Conservation (phyloP, 2,797 vertebrate genomes). For the Melanotaenia maccullochi region DNA sequence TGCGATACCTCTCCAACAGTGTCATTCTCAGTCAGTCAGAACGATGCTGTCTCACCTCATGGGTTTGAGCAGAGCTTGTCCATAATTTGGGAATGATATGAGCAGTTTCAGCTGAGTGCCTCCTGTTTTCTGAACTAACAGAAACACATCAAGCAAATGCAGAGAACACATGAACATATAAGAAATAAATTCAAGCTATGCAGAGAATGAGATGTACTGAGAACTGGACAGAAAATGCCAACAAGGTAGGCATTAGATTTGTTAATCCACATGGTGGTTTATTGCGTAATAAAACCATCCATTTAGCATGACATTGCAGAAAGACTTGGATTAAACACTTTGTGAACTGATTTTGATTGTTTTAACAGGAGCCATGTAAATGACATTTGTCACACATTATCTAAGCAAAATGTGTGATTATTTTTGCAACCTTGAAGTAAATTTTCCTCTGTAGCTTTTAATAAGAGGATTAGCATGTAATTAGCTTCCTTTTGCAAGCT, state of each 20-base stretch:
- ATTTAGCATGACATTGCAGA: slow-evolving; percentile 1
- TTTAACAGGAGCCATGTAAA: not conserved
- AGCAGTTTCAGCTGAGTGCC: slow-evolving; percentile 89
- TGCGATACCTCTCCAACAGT: not conserved
- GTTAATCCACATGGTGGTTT: slow-evolving; percentile 45
- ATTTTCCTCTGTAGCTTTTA: not conserved
- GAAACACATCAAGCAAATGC: slow-evolving; percentile 2
- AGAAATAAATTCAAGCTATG: not conserved
- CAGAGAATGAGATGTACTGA: not conserved
- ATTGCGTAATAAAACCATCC: slow-evolving; percentile 9
- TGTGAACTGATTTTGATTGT: not conserved
- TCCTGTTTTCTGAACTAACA: slow-evolving; percentile 83
- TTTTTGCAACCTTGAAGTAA: not conserved
- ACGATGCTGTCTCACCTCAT: slow-evolving; percentile 82
- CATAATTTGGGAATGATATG: slow-evolving; percentile 84
- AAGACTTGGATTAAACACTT: slow-evolving; percentile 1
- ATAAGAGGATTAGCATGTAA: not conserved
- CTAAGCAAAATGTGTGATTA: not conserved
- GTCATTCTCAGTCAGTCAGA: not conserved
- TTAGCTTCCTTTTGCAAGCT: not conserved
- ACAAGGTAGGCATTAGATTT: slow-evolving; percentile 3
- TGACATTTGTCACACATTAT: not conserved
- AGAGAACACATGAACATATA: not conserved
- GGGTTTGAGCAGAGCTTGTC: slow-evolving; percentile 89
- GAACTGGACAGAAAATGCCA: not conserved